Evolutionary conservation across 2,113 vertebrate species (phyloP), one percentile per base, ranked within the genome.

Genomic region (Glaucomys volans): DNA sequence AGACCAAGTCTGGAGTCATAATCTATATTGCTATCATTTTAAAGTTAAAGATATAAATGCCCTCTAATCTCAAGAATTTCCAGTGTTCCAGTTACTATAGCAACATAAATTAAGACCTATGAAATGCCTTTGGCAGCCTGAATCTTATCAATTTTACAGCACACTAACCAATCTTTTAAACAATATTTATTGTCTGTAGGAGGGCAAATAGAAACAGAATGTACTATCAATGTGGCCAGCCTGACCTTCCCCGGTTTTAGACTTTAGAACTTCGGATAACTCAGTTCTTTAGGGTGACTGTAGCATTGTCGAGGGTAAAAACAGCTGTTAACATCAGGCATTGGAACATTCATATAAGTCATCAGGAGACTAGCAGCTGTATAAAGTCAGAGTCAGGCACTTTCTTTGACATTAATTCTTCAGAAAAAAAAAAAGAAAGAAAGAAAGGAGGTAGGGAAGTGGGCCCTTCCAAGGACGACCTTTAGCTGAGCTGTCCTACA

Each of bases 21-120:
- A 74, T 96, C 91, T 93, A 28, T 72, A 91, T 85, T 66, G 82
- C 93, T 62, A 92, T 62, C 71, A 67, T 93, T 96, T 96, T 96
- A 97, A 96, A 44, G 37, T 88, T 89, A 96, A 95, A 28, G 57
- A 72, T 90, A 92, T 79, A 96, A 93, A 95, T 95, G 44, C 35
- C 35, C 96, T 90, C 92, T 90, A 93, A 97, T 95, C 95, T 90
- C n/a, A 24, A 69, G 88, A 88, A 93, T 94, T 88, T 71, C 76
- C 67, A 93, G 87, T 74, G 30, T 94, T 97, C 59, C 50, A n/a
- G 97, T 97, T 96, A 95, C 95, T 84, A 96, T 95, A 94, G 94
- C 87, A 97, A 96, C 95, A 82, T 91, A 97, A 96, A 97, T 96
- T 95, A 95, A 97, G 92, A 97, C 76, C 95, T 95, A 69, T 76